Evolutionary conservation across 2,113 vertebrate species (phyloP), one percentile per base, ranked within the genome.

Genomic region (Apus apus): DNA sequence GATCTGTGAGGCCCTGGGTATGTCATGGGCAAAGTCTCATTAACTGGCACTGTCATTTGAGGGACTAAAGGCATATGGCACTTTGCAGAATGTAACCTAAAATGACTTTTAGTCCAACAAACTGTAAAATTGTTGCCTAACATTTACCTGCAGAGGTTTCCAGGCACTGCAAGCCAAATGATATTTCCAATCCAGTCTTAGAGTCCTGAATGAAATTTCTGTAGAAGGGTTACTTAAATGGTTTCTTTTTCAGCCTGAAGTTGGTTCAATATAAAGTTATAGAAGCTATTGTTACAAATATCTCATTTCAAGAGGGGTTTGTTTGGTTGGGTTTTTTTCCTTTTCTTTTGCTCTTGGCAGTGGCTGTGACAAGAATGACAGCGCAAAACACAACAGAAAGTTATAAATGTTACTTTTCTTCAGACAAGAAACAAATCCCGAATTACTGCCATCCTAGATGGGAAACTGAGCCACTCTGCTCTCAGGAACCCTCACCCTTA

Each of bases 291-390:
- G 48, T 87, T 88, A 60, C 34, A 93, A 96, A 86, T 50, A 77
- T 38, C 53, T 90, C 48, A 34, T 38, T 86, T 88, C 43, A 66
- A 60, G 27, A 67, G 27, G 66, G 16, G 15, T 15, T 32, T 86
- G 38, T 3, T 5, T 3, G 11, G 11, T 5, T 3, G 11, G 11
- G 40, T 82, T 38, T 57, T 43, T 50, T 30, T 18, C 9, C 14
- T 72, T 86, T 84, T 32, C 46, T 86, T 94, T 93, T 88, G 72
- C 56, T 80, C 56, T 88, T 90, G 85, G 85, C 85, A 83, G 43
- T 25, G 25, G 10, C 29, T 84, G 68, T 84, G 82, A 67, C 68
- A 92, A 71, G 76, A 88, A 94, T 90, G 90, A 96, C 72, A 94
- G 79, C 15, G 1, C 56, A 91, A 93, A 95, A 86, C 38, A 83